These are phyloP conservation scores for Acanthiza pusilla DNA, from an alignment of 2,797 vertebrate species.

Conservation along the genomic window DNA sequence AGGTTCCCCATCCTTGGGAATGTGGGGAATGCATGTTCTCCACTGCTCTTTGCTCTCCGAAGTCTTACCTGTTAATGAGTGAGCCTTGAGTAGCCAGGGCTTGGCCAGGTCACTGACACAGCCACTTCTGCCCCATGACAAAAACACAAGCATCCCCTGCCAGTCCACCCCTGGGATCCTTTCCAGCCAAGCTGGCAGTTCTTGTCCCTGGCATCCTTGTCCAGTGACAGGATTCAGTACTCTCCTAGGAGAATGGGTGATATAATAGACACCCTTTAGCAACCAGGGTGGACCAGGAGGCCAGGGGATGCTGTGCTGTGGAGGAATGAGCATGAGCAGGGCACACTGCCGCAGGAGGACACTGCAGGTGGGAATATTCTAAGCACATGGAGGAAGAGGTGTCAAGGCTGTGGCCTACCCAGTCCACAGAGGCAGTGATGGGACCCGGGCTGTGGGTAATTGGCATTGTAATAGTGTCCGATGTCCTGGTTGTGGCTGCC, in stretches of 20 bases:
- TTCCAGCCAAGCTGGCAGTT: neutral
- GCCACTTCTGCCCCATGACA: neutral
- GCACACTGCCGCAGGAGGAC: neutral
- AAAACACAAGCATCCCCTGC: neutral
- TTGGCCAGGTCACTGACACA: neutral
- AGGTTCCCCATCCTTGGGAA: neutral
- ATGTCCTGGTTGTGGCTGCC: neutral
- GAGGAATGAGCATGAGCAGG: neutral
- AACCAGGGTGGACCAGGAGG: neutral
- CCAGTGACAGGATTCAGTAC: neutral
- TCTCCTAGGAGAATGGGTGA: neutral
- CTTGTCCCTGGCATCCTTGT: neutral
- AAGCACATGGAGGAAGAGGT: neutral
- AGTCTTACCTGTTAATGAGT: slow-evolving; percentile 38
- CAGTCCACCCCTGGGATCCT: neutral
- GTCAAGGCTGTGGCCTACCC: neutral
- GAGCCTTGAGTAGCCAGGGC: neutral
- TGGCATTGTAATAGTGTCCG: neutral
- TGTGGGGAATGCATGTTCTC: neutral
- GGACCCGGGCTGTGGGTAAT: neutral
- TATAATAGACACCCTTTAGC: fast-evolving
- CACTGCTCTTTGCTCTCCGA: neutral
- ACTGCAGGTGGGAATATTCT: neutral
- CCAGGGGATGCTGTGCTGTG: neutral
- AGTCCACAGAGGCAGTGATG: neutral